phyloP scores from a whole-genome alignment of 2,888 invertebrate species.

The Pachliopta kotzebuea region DNA sequence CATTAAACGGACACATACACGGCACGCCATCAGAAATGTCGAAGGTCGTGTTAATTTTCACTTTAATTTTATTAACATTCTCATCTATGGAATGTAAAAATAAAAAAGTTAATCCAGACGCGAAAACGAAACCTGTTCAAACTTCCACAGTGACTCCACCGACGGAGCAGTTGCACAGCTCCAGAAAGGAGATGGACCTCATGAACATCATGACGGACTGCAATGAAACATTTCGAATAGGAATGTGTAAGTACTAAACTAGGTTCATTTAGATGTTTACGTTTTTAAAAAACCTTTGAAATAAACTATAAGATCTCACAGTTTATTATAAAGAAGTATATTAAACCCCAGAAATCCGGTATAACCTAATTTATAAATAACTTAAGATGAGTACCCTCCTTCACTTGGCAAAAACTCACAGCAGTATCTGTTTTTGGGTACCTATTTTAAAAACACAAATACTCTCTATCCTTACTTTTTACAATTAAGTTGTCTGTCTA shows the following conservation, averaged over 20 bases:
- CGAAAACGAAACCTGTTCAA: conserved; percentile 1
- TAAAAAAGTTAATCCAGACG: conserved; percentile 4
- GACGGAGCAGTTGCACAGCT: conserved; percentile 32
- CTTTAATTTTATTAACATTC: conserved; percentile 30
- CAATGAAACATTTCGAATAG: conserved; percentile 76
- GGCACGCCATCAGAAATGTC: conserved; percentile 18
- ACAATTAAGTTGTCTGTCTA: no score
- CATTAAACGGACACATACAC: neutral
- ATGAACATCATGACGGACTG: conserved; percentile 64
- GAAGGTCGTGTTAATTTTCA: conserved; percentile 29
- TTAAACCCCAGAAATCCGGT: no score
- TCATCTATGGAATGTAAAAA: conserved; percentile 28
- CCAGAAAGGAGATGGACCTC: conserved; percentile 48
- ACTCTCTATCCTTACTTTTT: no score
- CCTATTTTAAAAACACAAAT: no score
- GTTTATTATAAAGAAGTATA: no score
- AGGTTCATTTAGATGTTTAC: no score
- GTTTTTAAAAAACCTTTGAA: no score
- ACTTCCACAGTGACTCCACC: conserved; percentile 4
- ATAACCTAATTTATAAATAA: no score
- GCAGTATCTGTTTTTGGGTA: no score
- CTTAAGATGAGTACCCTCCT: no score
- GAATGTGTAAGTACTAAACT: conserved; percentile 64
- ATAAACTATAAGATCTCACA: no score
- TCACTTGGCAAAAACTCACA: no score